These are phyloP conservation scores for Arnoldichthys spilopterus DNA, from an alignment of 2,797 vertebrate species.

Conservation along the genomic window DNA sequence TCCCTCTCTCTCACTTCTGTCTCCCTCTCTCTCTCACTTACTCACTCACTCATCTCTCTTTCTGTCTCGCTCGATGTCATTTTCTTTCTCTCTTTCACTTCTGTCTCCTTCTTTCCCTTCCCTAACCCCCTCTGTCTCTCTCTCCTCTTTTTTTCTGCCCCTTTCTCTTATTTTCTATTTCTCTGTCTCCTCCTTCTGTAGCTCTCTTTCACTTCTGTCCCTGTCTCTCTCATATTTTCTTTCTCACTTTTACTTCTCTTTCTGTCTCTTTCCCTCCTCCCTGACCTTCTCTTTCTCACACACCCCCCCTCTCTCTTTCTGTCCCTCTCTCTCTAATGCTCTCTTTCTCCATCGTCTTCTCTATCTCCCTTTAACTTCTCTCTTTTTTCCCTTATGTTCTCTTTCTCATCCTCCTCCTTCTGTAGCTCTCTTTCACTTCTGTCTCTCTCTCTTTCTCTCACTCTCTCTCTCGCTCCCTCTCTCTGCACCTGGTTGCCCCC, in stretches of 20 bases:
- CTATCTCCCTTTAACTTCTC: slow-evolving; percentile 57
- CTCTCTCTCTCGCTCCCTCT: slow-evolving; percentile 58
- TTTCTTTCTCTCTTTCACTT: slow-evolving; percentile 64
- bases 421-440: slow-evolving; percentile 53
- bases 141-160: slow-evolving; percentile 41
- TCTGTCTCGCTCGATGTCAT: slow-evolving; percentile 33
- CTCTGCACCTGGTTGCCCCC: slow-evolving; percentile 84
- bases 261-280: too few relatives aligned
- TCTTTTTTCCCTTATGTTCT: slow-evolving; percentile 7
- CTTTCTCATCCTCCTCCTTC: slow-evolving; percentile 54
- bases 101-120: slow-evolving; percentile 29
- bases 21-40: slow-evolving; percentile 19
- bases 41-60: slow-evolving; percentile 42
- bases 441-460: neutral
- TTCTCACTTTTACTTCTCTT: too few relatives aligned
- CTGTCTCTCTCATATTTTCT: neutral
- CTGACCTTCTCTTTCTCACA: too few relatives aligned
- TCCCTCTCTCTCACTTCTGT: neutral
- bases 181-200: neutral
- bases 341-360: neutral
- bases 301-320: too few relatives aligned
- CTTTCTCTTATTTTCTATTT: slow-evolving; percentile 72
- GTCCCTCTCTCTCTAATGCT: too few relatives aligned
- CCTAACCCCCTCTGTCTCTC: slow-evolving; percentile 67
- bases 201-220: neutral